Evolutionary conservation across 2,113 vertebrate genomes (phyloP).

Genomic region (Limanda limanda): DNA sequence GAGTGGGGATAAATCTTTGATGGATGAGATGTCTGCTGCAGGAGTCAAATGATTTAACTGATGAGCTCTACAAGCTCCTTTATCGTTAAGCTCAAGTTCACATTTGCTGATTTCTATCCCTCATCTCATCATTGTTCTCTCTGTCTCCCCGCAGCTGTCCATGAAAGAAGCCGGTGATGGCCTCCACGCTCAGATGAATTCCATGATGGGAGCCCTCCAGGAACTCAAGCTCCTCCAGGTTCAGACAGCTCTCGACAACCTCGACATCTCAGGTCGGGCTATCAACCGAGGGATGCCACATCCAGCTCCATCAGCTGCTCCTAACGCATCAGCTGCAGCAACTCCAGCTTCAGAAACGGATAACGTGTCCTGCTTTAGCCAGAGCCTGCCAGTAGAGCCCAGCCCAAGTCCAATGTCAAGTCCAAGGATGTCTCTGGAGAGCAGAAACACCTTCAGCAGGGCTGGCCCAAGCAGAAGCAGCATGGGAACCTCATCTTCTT

Average conservation of each 20-base stretch:
- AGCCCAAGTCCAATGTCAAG: constrained; percentile 30
- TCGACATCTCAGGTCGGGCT: constrained; percentile 87
- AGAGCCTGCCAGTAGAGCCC: constrained; percentile 11
- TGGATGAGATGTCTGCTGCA: neutral
- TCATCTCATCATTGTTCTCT: constrained; percentile 6
- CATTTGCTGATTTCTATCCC: constrained; percentile 14
- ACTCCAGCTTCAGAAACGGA: constrained; percentile 16
- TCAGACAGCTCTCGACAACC: constrained; percentile 90
- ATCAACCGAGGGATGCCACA: constrained; percentile 59
- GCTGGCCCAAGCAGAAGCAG: constrained; percentile 62
- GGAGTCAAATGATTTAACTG: constrained; percentile 17
- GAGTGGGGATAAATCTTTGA: constrained; percentile 10
- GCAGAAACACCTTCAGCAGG: constrained; percentile 52
- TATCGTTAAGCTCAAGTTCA: constrained; percentile 31
- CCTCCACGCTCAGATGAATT: constrained; percentile 96
- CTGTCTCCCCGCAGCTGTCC: constrained; percentile 78
- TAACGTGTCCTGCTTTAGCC: constrained; percentile 1
- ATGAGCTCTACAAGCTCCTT: constrained; percentile 26
- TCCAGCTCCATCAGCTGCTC: constrained; percentile 14
- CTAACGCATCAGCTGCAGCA: constrained; percentile 5
- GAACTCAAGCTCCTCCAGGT: constrained; percentile 98
- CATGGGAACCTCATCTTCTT: constrained; percentile 63
- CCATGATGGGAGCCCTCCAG: constrained; percentile 97
- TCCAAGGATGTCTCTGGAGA: constrained; percentile 41
- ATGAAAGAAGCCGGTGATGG: constrained; percentile 98